phyloP scores from a whole-genome alignment of 2,113 vertebrate genomes.

The Epinephelus cyanopodus region DNA sequence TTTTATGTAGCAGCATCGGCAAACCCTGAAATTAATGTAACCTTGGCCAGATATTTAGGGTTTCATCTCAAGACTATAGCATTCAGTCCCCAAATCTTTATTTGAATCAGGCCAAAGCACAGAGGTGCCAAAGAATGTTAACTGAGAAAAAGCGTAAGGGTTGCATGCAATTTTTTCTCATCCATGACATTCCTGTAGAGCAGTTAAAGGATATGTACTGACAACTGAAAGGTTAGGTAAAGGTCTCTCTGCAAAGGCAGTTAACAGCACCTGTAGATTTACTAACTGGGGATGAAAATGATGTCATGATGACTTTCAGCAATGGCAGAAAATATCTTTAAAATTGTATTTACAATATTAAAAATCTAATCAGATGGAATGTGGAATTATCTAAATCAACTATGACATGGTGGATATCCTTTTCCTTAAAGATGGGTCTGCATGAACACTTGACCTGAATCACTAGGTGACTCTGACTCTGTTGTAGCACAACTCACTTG shows the following conservation, averaged over 20 bases:
- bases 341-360: background rate
- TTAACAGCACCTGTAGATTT: background rate
- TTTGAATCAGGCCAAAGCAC: background rate
- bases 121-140: background rate
- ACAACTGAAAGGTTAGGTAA: background rate
- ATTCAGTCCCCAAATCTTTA: background rate
- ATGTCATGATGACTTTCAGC: background rate
- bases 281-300: background rate
- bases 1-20: background rate
- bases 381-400: background rate
- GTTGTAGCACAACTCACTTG: background rate
- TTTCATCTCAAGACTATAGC: background rate
- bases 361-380: background rate
- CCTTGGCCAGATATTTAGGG: background rate
- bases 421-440: slow-evolving; percentile 60
- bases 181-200: background rate
- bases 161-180: background rate
- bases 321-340: background rate
- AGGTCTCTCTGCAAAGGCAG: background rate
- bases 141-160: background rate
- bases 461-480: background rate
- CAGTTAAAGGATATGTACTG: background rate
- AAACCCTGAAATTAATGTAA: no score
- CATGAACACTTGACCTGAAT: slow-evolving; percentile 43
- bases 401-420: background rate